These are phyloP conservation scores for Tenthredo scrophulariae DNA, from an alignment of 2,888 invertebrate genomes.

Conservation along the genomic window DNA sequence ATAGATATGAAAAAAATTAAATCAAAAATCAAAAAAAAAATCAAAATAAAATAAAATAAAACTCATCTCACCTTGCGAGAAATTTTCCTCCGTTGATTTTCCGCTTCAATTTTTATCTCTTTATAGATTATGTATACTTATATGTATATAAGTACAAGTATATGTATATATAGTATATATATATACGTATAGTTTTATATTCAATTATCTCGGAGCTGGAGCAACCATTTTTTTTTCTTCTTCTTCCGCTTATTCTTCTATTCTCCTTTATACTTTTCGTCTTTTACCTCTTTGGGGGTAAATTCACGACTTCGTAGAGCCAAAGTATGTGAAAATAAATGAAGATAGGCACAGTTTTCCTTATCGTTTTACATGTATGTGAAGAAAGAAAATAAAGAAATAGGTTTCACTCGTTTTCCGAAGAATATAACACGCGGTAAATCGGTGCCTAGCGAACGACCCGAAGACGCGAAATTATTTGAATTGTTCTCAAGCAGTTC, in stretches of 20 bases:
- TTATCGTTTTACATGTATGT: not conserved
- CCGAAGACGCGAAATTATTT: conserved; percentile 48
- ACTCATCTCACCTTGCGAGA: conserved; percentile 20
- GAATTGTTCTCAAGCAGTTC: conserved; percentile 50
- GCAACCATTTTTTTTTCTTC: not conserved
- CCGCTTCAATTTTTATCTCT: not conserved
- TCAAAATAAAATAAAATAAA: not conserved
- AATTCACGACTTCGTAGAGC: not conserved
- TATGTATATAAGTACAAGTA: not conserved
- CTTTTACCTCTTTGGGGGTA: not conserved
- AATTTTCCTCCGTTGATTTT: not conserved
- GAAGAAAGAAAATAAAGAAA: not conserved
- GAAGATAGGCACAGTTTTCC: not conserved
- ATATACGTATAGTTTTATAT: not conserved
- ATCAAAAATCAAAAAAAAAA: not conserved
- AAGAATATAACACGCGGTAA: not conserved
- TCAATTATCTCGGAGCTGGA: not conserved
- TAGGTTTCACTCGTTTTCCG: not conserved
- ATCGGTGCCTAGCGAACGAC: conserved; percentile 35
- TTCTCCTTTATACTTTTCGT: not conserved
- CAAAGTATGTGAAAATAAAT: not conserved
- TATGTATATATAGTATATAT: not conserved
- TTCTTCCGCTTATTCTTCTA: not conserved
- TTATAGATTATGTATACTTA: not conserved
- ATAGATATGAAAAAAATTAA: not conserved